Percentiles rank a stretch among this genome's conserved stretches.
Evolutionary conservation across 2,797 vertebrate genomes (phyloP).

Genomic region (Cuniculus paca): DNA sequence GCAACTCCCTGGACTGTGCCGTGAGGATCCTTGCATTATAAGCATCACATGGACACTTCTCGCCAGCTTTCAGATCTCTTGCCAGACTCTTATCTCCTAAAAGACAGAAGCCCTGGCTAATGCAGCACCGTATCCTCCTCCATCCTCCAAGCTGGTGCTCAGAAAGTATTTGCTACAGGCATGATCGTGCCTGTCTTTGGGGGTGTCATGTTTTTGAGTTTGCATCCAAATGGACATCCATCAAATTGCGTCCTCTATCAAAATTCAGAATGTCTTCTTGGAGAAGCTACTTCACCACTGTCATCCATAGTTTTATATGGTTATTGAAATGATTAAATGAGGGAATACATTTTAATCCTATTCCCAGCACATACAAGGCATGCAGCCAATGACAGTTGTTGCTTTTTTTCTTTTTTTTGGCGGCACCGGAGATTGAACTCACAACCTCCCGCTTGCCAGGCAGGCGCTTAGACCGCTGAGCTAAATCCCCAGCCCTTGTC

Average conservation of each 20-base stretch:
- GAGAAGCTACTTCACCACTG: background rate
- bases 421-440: too few relatives aligned
- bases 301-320: background rate
- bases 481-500: too few relatives aligned
- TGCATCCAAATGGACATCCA: background rate
- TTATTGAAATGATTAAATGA: background rate
- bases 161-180: background rate
- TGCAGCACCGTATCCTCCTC: background rate
- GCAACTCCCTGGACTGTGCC: background rate
- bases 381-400: background rate
- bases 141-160: too few relatives aligned
- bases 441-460: too few relatives aligned
- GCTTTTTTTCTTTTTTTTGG: too few relatives aligned
- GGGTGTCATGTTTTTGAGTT: background rate
- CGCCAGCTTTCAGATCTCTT: background rate
- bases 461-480: too few relatives aligned
- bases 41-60: background rate
- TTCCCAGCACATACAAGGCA: background rate
- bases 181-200: background rate
- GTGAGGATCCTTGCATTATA: background rate
- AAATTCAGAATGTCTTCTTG: background rate
- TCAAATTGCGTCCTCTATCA: background rate
- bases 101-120: background rate
- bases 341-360: background rate
- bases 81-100: background rate